Conservation (phyloP, 2,113 vertebrate genomes). For the Elaphurus davidianus region DNA sequence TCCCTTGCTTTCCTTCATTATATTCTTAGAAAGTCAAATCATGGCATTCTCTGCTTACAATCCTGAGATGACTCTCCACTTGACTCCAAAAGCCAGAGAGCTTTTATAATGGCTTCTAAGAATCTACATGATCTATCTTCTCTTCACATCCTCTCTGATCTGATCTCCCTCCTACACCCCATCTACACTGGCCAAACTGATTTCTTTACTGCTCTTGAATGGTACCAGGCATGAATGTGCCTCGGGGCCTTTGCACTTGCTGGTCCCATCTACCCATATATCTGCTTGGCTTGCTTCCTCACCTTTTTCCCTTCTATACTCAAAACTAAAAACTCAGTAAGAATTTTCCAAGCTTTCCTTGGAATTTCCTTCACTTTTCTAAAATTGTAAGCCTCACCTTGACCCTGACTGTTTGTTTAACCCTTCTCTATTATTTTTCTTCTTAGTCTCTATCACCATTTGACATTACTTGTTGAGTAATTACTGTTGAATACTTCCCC, state of each 20-base stretch:
- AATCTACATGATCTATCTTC: background rate
- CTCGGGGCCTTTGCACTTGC: background rate
- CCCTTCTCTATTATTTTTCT: background rate
- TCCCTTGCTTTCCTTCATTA: background rate
- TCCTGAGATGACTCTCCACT: background rate
- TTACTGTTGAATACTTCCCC: background rate
- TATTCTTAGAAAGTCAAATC: background rate
- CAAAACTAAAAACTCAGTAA: background rate
- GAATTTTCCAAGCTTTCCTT: background rate
- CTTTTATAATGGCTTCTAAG: background rate
- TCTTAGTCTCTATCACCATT: background rate
- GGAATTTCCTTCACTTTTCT: background rate
- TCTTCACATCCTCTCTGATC: background rate
- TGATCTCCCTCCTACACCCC: background rate
- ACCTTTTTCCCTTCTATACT: background rate
- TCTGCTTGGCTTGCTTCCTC: background rate
- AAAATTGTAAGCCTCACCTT: background rate
- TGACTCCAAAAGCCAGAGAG: background rate
- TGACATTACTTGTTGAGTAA: background rate
- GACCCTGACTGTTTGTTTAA: background rate
- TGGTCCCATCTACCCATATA: background rate
- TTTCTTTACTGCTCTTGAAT: background rate
- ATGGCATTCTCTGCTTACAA: background rate
- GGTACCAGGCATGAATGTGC: fast-evolving
- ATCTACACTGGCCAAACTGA: background rate